A percentile compares a stretch with the other conserved stretches of the same genome.
These are phyloP conservation scores for Stratiomys singularior DNA, from an alignment of 2,888 invertebrate species.

Conservation along the genomic window DNA sequence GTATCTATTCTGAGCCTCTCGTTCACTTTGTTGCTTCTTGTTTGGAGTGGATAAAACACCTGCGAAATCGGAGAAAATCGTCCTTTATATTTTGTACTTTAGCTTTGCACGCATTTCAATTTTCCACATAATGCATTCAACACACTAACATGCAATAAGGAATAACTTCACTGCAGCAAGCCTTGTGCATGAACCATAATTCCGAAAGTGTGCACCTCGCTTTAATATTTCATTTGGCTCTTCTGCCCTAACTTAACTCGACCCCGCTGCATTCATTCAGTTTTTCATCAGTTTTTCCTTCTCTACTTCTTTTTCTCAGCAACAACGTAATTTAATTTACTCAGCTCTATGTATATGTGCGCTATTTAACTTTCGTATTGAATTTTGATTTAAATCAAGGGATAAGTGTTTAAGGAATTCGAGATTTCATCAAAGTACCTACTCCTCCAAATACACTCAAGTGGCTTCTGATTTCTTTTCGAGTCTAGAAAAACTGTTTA, in stretches of 20 bases:
- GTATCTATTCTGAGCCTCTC: too few species aligned
- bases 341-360: slow-evolving; percentile 45
- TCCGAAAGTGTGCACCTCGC: too few species aligned
- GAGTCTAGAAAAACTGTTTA: slow-evolving; percentile 47
- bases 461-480: slow-evolving; percentile 50
- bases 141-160: too few species aligned
- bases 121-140: too few species aligned
- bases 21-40: too few species aligned
- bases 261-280: neutral
- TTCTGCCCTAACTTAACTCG: neutral
- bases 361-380: slow-evolving; percentile 51
- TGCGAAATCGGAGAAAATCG: too few species aligned
- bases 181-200: too few species aligned
- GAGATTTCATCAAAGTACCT: slow-evolving; percentile 32
- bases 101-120: too few species aligned
- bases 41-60: too few species aligned
- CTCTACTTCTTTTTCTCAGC: neutral
- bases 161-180: too few species aligned
- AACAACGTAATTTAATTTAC: slow-evolving; percentile 49
- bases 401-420: slow-evolving; percentile 51
- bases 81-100: too few species aligned
- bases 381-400: slow-evolving; percentile 51
- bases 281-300: neutral
- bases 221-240: too few species aligned
- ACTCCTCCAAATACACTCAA: slow-evolving; percentile 25